Base-by-base conservation (phyloP, 2,113 vertebrate species). In the Leuciscus idus region DNA sequence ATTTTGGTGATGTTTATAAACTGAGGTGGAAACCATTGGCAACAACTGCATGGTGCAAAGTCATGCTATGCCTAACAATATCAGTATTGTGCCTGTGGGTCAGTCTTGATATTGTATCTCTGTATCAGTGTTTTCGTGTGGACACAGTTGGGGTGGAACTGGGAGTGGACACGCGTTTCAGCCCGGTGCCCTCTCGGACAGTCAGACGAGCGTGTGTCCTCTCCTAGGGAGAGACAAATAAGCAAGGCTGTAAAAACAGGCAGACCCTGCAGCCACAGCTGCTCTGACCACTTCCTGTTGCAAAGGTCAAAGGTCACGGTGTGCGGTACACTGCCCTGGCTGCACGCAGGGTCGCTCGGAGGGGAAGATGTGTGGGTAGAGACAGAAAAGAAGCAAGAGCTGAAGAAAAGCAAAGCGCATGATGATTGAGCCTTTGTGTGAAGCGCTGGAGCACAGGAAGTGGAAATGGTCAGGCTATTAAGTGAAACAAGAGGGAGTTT, bases 271-370 rank as follows among this genome's bases (percentile, higher is more conserved):
- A 78, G 57, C 84, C 50, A 72, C 50, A 70, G 28, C 43, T 75
- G 33, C 23, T 12, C 28, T 19, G 70, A 83, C 21, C 84, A 79
- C 52, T 88, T 88, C 73, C 87, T 79, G 52, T 83, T 72, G 26
- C 48, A 30, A 17, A 72, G 74, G 80, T 83, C 87, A 83, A 64
- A 83, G 87, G 79, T 83, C 78, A 77, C 26, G 50, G 43, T 33
- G 4, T 83, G 81, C 21, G 11, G 19, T 39, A 28, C 62, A 64
- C 36, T 26, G 76, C 81, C 33, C 13, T 23, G 13, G 57, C 68
- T n/a, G 23, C 75, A 62, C 23, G 39, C 26, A 52, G 50, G 84
- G 55, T 88, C 70, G 12, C 33, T 77, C 28, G 4, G 17, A 70
- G 78, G 75, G 75, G 64, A 85, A 70, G 76, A 73, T 57, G 64